Evolutionary conservation across 1,140 invertebrate species (phyloP), one percentile per base, ranked within the genome.

Genomic region (Dufourea novaeangliae): DNA sequence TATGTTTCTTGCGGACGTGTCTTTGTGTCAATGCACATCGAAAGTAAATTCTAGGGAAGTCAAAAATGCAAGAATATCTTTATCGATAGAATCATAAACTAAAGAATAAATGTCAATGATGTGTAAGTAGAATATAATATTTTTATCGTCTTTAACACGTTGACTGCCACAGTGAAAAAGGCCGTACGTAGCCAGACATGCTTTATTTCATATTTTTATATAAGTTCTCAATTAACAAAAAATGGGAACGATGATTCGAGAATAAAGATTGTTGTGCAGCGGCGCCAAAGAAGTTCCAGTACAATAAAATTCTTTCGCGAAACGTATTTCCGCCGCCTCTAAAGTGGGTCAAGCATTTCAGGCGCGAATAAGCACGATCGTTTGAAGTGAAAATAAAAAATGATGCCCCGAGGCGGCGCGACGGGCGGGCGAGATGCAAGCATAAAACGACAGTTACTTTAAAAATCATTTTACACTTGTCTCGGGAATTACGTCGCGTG

Each of bases 381-480:
- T 2, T 2, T 20, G 20, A 56, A 56, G 4, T 2, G 54, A 5
- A 10, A 20, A 20, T 11, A 56, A 56, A 56, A 56, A 56, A 56
- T 17, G 27, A 29, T 29, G 27, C 14, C 54, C 62, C 27, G 20
- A 44, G 27, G 44, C 44, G 6, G 25, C 62, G n/a, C n/a, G 29
- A 32, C 27, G 11, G 4, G 3, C 50, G 22, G 1, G 50, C 22
- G 1, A 2, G 4, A 6, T 1, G 32, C 8, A 14, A 6, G 37
- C 1, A 39, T 44, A 29, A 59, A 59, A 20, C 25, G 2, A 29
- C 39, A 14, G 68, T 17, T 29, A 12, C 5, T 50, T 34, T 62
- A 50, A 71, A 34, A 71, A 71, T 46, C 5, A 62, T 62, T 71
- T 57, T 46, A 25, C 56, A 50, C 22, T 44, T 37, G 56, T 34